A percentile compares a stretch with the other conserved stretches of the same genome.
These are phyloP conservation scores for Bolinopsis microptera DNA, from an alignment of 37 sponge, comb jelly and placozoan species.

Conservation along the genomic window DNA sequence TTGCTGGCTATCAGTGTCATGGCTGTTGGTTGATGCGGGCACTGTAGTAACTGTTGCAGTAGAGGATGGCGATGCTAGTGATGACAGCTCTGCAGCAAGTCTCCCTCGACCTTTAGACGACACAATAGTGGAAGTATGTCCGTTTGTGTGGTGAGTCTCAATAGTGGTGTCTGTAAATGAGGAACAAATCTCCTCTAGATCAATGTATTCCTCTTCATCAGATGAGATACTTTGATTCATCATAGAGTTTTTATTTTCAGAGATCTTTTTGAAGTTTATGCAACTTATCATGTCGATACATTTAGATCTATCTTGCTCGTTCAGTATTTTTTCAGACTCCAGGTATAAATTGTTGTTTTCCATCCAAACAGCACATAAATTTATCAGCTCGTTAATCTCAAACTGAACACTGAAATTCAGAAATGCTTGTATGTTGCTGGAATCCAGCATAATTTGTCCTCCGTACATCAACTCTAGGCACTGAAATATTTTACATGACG, in stretches of 20 bases:
- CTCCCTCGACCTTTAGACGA: not conserved
- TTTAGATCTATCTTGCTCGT: not conserved
- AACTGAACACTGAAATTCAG: conserved; percentile 15
- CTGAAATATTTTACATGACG: too few species aligned
- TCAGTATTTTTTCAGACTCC: conserved; percentile 21
- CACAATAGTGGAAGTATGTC: not conserved
- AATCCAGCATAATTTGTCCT: not conserved
- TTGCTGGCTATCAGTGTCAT: not conserved
- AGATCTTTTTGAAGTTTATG: not conserved
- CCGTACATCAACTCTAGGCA: conserved; percentile 28
- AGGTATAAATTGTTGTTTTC: not conserved
- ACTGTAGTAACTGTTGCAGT: not conserved
- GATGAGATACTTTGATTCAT: not conserved
- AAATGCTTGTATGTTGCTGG: not conserved
- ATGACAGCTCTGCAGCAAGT: not conserved
- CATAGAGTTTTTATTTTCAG: not conserved
- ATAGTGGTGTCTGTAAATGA: not conserved
- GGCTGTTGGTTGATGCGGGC: not conserved
- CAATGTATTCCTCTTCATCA: not conserved
- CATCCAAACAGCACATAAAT: conserved; percentile 52
- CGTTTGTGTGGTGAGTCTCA: not conserved
- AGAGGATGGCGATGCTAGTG: not conserved
- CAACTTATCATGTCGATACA: not conserved
- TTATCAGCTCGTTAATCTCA: not conserved
- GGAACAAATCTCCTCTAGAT: not conserved